Conservation (phyloP, 30 jellyfish, hydroid and myxozoan species). For the Hydractinia symbiolongicarpus region DNA sequence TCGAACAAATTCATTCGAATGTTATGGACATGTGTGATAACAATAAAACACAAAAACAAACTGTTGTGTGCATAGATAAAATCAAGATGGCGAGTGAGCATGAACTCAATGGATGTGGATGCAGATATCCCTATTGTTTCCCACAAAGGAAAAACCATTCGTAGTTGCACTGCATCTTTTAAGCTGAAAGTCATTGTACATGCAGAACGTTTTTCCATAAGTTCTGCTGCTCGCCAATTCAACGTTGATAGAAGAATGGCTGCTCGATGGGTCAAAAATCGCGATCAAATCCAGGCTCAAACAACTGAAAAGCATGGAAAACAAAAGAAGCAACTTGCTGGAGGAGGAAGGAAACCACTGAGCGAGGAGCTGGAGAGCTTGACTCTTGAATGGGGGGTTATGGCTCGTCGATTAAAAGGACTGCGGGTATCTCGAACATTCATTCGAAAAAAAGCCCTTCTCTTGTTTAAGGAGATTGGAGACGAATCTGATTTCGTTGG, state of each 20-base stretch:
- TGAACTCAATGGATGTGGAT: too few species aligned
- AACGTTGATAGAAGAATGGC: constrained; percentile 10
- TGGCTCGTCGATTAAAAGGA: constrained; percentile 1
- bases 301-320: neutral
- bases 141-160: constrained; percentile 8
- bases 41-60: too few species aligned
- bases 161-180: neutral
- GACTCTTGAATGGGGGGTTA: constrained; percentile 1
- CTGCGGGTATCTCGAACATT: constrained; percentile 9
- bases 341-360: constrained; percentile 5
- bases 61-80: too few species aligned
- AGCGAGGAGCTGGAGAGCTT: neutral
- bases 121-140: too few species aligned
- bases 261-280: neutral
- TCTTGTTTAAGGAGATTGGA: constrained; percentile 5
- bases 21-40: too few species aligned
- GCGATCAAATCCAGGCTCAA: constrained; percentile 1
- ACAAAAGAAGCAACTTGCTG: neutral
- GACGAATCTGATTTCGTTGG: neutral
- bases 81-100: too few species aligned
- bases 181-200: neutral
- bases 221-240: constrained; percentile 7
- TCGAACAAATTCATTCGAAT: too few species aligned
- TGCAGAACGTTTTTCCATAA: neutral
- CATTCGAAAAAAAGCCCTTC: neutral